A percentile compares a stretch with the other conserved stretches of the same genome.
phyloP scores from a whole-genome alignment of 2,888 invertebrate species.

The Cactoblastis cactorum region DNA sequence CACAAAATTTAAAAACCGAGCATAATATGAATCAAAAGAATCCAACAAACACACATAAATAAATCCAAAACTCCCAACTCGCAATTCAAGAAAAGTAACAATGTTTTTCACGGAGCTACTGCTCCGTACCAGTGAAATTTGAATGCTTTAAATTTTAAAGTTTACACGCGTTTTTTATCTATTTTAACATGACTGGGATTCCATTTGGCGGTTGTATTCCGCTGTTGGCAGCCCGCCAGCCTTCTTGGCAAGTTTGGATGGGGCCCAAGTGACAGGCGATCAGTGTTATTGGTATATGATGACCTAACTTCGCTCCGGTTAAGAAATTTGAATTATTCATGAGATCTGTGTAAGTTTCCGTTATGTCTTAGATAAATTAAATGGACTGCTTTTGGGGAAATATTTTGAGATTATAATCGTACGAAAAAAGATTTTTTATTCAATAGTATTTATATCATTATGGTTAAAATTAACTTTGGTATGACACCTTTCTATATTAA shows the following conservation, averaged over 20 bases:
- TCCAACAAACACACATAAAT: neutral
- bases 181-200: constrained; percentile 40
- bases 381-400: neutral
- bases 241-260: constrained; percentile 35
- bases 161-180: constrained; percentile 36
- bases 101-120: neutral
- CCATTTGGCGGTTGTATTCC: constrained; percentile 51
- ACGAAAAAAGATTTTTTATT: too few species aligned
- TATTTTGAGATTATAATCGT: too few species aligned
- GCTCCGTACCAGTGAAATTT: constrained; percentile 8
- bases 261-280: constrained; percentile 33
- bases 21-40: neutral
- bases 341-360: neutral
- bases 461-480: too few species aligned
- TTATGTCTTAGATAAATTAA: neutral
- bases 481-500: too few species aligned
- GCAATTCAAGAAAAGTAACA: neutral
- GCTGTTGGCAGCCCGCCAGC: constrained; percentile 44
- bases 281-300: constrained; percentile 1
- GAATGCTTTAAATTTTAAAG: constrained; percentile 32
- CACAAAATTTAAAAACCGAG: neutral
- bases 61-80: neutral
- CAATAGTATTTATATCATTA: too few species aligned
- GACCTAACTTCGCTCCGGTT: neutral
- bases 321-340: neutral